Evolutionary conservation across 2,797 vertebrate genomes (phyloP).

Genomic region (Hozukius guyotensis): DNA sequence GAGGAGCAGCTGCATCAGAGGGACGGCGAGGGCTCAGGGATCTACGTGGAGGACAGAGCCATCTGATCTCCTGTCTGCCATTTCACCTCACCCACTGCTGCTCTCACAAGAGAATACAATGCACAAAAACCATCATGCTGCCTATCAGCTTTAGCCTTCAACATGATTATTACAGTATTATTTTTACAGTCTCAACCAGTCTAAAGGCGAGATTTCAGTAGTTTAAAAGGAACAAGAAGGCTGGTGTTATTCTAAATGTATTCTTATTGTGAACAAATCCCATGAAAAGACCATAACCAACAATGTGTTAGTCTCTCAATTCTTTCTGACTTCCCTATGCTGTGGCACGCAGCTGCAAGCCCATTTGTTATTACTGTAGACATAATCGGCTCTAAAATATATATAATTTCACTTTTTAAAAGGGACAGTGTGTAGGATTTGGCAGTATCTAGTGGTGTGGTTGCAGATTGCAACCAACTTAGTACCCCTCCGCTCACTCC

Average conservation of each 20-base stretch:
- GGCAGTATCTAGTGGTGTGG: too few relatives aligned
- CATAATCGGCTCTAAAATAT: not conserved
- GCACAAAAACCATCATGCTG: constrained; percentile 11
- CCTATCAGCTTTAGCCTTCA: not conserved
- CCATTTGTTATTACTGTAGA: not conserved
- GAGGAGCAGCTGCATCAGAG: constrained; percentile 72
- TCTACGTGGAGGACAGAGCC: constrained; percentile 51
- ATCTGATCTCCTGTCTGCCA: constrained; percentile 72
- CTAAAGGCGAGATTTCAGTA: not conserved
- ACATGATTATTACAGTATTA: not conserved
- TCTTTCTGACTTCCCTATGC: not conserved
- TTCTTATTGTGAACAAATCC: not conserved
- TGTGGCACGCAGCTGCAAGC: not conserved
- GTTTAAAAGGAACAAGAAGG: not conserved
- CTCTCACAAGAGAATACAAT: constrained; percentile 47
- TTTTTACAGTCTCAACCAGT: constrained; percentile 5
- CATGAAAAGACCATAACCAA: not conserved
- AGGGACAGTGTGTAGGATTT: too few relatives aligned
- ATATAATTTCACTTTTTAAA: not conserved
- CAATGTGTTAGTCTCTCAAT: not conserved
- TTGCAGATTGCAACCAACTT: too few relatives aligned
- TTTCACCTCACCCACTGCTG: constrained; percentile 59
- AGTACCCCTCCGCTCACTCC: too few relatives aligned
- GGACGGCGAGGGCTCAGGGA: constrained; percentile 55
- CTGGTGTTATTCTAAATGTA: not conserved